These are phyloP conservation scores for Bilobella aurantiaca DNA, from an alignment of 1,140 invertebrate species.

Conservation along the genomic window DNA sequence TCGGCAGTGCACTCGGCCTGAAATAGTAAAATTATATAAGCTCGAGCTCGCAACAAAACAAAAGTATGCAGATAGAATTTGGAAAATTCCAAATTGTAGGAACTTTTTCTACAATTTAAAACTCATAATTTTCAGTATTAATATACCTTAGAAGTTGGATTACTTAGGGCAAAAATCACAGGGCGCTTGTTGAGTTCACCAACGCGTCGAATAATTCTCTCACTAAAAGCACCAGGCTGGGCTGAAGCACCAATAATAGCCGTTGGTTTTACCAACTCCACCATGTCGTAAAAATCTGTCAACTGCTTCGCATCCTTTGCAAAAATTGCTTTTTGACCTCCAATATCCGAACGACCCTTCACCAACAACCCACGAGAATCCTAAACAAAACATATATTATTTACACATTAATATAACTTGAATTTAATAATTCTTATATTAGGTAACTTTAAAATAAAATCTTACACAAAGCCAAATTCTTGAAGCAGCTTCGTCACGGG, in stretches of 20 bases:
- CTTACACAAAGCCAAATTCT: conserved; percentile 30
- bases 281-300: conserved; percentile 60
- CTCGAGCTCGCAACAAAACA: too few relatives aligned
- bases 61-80: too few relatives aligned
- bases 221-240: conserved; percentile 71
- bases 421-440: not conserved
- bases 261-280: conserved; percentile 65
- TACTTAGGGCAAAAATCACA: conserved; percentile 90
- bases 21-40: too few relatives aligned
- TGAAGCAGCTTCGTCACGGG: conserved; percentile 53
- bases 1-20: conserved; percentile 96
- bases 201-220: conserved; percentile 72
- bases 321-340: conserved; percentile 64
- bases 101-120: too few relatives aligned
- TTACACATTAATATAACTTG: not conserved
- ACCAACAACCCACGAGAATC: conserved; percentile 75
- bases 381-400: conserved; percentile 45
- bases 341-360: conserved; percentile 58
- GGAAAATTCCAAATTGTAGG: too few relatives aligned
- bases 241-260: conserved; percentile 77
- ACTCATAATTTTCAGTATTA: too few relatives aligned
- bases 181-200: conserved; percentile 61
- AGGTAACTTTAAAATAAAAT: too few relatives aligned
- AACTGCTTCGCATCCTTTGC: conserved; percentile 60
- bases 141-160: conserved; percentile 92